Percentiles rank a stretch among this genome's conserved stretches.
phyloP scores from a whole-genome alignment of 2,113 vertebrate species.

The Trochalopteron elliotii region DNA sequence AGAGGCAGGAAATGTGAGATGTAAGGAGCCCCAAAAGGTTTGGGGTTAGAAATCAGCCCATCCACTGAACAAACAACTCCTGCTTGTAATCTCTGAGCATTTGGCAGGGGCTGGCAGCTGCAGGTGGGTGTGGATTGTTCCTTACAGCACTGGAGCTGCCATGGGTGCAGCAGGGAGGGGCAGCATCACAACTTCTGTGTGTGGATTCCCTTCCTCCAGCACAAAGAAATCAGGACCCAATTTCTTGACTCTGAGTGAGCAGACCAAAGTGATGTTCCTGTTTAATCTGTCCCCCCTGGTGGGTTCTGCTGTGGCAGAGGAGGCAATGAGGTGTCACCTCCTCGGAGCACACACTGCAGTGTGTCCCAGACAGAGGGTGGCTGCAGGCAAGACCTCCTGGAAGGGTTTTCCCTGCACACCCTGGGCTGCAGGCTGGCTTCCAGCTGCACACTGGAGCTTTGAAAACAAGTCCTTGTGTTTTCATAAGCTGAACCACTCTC shows the following conservation, averaged over 20 bases:
- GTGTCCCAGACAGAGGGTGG: not conserved
- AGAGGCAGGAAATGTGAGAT: not conserved
- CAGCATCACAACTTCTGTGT: not conserved
- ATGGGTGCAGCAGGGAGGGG: not conserved
- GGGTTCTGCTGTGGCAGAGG: not conserved
- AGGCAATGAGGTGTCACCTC: not conserved
- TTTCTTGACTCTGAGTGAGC: not conserved
- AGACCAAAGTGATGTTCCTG: not conserved
- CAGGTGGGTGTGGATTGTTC: not conserved
- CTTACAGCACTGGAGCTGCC: not conserved
- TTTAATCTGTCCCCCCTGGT: not conserved
- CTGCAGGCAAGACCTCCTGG: not conserved
- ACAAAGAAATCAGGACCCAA: not conserved
- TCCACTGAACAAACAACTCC: not conserved
- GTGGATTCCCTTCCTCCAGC: not conserved
- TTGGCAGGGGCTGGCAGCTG: not conserved
- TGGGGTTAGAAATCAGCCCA: not conserved
- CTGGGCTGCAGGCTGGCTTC: not conserved
- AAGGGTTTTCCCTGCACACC: not conserved
- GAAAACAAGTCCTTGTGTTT: not conserved
- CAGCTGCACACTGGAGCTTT: fast-evolving
- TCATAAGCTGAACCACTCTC: not conserved
- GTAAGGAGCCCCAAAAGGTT: not conserved
- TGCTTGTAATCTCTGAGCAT: not conserved
- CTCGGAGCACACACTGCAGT: fast-evolving